Percentiles rank a stretch among this genome's conserved stretches.
These are phyloP conservation scores for Reticulitermes speratus DNA, from an alignment of 1,140 invertebrate genomes.

Conservation along the genomic window DNA sequence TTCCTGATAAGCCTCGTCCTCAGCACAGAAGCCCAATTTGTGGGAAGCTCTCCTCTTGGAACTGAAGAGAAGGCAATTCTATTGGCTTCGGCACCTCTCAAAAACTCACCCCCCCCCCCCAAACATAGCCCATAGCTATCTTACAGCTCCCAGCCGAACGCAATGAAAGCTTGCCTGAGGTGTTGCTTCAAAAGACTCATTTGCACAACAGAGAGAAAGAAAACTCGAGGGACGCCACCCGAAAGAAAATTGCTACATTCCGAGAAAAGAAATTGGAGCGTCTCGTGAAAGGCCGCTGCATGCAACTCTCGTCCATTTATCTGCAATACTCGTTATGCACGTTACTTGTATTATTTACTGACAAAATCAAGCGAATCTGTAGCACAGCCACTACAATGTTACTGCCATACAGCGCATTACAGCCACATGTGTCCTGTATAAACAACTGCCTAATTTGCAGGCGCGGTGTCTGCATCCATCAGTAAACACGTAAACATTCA, in stretches of 20 bases:
- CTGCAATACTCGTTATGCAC: no score
- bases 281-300: no score
- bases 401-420: no score
- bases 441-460: no score
- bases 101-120: background rate
- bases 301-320: no score
- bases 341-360: no score
- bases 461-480: no score
- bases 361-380: no score
- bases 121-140: background rate
- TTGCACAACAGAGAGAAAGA: slow-evolving; percentile 21
- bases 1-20: slow-evolving; percentile 20
- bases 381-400: no score
- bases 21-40: slow-evolving; percentile 23
- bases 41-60: background rate
- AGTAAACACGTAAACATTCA: no score
- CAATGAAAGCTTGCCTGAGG: slow-evolving; percentile 20
- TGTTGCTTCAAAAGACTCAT: slow-evolving; percentile 23
- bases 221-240: background rate
- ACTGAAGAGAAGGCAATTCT: slow-evolving; percentile 1
- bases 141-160: background rate
- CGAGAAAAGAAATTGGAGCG: background rate
- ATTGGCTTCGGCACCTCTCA: background rate
- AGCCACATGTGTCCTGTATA: no score
- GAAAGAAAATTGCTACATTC: background rate